phyloP scores from a whole-genome alignment of 2,113 vertebrate species.

The Nothocercus nigrocapillus region DNA sequence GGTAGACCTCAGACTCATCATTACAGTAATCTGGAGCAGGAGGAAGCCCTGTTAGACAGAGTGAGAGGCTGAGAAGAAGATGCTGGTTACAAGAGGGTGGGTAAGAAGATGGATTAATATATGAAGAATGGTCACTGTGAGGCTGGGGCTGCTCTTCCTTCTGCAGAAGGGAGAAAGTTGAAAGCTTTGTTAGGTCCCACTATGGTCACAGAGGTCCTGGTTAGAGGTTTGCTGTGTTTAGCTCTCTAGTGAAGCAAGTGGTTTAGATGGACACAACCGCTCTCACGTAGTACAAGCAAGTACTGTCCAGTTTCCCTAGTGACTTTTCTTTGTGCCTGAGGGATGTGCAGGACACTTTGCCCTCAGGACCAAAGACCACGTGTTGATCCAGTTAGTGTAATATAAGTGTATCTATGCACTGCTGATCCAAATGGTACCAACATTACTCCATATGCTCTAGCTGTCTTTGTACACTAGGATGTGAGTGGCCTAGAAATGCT shows the following conservation, averaged over 20 bases:
- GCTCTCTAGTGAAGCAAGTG: not conserved
- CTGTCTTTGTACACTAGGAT: not conserved
- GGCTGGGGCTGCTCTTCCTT: not conserved
- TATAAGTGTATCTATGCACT: not conserved
- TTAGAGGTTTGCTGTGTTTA: not conserved
- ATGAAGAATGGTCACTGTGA: not conserved
- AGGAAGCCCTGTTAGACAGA: not conserved
- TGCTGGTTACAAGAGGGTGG: not conserved
- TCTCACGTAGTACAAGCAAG: not conserved
- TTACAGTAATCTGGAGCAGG: not conserved
- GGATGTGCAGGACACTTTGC: not conserved
- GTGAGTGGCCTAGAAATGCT: not conserved
- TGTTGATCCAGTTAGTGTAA: not conserved
- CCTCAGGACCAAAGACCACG: not conserved
- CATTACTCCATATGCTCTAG: not conserved
- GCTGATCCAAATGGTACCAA: not conserved
- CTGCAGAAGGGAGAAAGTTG: not conserved
- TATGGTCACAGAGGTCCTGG: no score
- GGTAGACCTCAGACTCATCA: not conserved
- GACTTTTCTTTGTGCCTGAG: not conserved
- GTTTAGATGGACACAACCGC: not conserved
- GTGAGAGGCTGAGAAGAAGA: not conserved
- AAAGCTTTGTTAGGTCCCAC: not conserved
- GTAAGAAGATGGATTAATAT: not conserved
- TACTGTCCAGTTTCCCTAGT: accelerated